A percentile compares a stretch with the other conserved stretches of the same genome.
Conservation (phyloP, 2,113 vertebrate species). For the Potamarius usumacintae region DNA sequence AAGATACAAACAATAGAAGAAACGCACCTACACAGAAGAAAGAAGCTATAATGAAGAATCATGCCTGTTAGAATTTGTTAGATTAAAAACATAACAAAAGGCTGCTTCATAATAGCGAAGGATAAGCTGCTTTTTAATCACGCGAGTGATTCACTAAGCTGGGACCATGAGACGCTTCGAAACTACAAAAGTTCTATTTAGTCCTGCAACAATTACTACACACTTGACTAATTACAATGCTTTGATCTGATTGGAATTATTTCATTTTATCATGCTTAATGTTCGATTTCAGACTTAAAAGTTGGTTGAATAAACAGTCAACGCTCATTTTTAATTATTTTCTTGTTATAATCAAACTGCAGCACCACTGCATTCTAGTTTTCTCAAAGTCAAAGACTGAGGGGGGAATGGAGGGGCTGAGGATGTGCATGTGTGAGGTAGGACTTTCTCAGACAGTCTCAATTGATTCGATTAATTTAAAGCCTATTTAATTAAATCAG, state of each 20-base stretch:
- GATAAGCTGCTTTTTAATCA: background rate
- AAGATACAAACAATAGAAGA: slow-evolving; percentile 10
- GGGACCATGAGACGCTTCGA: background rate
- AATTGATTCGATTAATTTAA: too few species aligned
- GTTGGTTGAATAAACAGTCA: background rate
- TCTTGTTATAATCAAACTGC: background rate
- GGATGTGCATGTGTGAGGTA: too few species aligned
- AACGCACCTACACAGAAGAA: background rate
- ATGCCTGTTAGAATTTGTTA: background rate
- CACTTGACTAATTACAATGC: background rate
- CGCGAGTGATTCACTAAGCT: background rate
- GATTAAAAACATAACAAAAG: background rate
- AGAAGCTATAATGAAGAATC: slow-evolving; percentile 6
- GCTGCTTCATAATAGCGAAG: background rate
- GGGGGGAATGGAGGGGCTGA: too few species aligned
- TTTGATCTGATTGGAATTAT: background rate
- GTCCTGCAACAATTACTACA: background rate
- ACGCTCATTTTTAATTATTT: background rate
- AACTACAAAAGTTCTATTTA: background rate
- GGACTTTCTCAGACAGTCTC: too few species aligned
- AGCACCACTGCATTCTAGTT: background rate
- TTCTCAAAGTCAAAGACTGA: background rate
- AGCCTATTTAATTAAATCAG: too few species aligned
- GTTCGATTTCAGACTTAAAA: background rate
- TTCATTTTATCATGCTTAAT: background rate